phyloP scores from a whole-genome alignment of 2,797 vertebrate genomes.

The Threskiornis aethiopicus region DNA sequence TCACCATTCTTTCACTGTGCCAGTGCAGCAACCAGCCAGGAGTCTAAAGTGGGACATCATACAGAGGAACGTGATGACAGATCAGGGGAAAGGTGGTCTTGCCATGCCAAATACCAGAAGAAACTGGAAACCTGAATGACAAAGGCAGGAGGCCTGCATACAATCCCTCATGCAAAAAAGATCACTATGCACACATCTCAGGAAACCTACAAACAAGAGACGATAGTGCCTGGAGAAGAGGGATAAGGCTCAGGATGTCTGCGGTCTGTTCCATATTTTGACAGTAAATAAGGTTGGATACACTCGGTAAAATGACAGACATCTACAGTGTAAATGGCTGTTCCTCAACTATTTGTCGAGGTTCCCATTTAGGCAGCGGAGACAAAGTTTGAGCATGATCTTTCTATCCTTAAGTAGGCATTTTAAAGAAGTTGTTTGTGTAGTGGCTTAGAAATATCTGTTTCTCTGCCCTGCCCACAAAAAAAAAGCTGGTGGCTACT shows the following conservation, averaged over 20 bases:
- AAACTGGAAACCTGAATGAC: background rate
- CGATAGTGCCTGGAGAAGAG: background rate
- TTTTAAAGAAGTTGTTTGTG: background rate
- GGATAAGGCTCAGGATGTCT: background rate
- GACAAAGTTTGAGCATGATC: background rate
- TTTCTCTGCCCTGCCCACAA: background rate
- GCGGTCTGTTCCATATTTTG: background rate
- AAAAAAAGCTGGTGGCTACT: background rate
- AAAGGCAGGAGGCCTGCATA: background rate
- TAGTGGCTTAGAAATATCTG: background rate
- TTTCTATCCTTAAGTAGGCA: background rate
- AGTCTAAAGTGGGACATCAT: background rate
- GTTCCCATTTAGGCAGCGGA: background rate
- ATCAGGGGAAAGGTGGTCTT: background rate
- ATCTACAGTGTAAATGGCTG: background rate
- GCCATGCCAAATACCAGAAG: background rate
- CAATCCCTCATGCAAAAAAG: background rate
- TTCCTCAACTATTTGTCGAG: background rate
- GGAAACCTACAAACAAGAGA: background rate
- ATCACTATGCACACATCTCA: background rate
- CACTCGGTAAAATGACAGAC: background rate
- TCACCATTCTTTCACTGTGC: background rate
- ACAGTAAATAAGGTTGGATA: background rate
- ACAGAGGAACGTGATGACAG: accelerated
- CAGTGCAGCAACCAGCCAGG: background rate